Conservation (phyloP, 2,113 vertebrate species). For the Tragelaphus scriptus region DNA sequence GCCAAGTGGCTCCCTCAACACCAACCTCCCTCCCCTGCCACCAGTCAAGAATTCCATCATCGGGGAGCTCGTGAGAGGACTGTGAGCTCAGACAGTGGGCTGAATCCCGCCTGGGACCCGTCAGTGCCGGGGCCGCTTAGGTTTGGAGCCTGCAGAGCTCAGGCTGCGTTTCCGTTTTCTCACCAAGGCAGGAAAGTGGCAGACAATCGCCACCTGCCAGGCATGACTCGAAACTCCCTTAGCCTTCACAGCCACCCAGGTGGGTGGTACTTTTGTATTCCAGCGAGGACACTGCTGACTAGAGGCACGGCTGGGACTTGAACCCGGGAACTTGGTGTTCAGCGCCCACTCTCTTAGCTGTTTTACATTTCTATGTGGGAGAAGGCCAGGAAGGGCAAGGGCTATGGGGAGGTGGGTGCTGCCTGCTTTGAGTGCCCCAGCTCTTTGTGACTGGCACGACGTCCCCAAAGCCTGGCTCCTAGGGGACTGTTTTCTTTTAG, state of each 20-base stretch:
- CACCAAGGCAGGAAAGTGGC: not conserved
- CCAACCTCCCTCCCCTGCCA: rapidly evolving
- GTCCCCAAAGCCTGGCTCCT: too few relatives aligned
- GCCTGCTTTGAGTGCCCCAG: rapidly evolving
- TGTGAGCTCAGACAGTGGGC: not conserved
- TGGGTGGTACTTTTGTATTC: not conserved
- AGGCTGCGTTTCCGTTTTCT: not conserved
- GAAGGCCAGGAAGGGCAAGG: not conserved
- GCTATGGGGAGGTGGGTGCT: not conserved
- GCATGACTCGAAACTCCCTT: not conserved
- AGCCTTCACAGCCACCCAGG: too few relatives aligned
- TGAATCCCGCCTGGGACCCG: not conserved
- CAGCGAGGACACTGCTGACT: not conserved
- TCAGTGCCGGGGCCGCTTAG: not conserved
- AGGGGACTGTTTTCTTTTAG: too few relatives aligned
- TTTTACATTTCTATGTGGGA: not conserved
- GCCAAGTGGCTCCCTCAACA: not conserved
- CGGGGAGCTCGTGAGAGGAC: rapidly evolving
- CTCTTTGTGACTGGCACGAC: not conserved
- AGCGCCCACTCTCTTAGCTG: not conserved
- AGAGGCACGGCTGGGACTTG: not conserved
- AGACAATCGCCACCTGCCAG: rapidly evolving
- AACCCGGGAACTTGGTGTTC: not conserved
- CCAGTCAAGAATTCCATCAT: not conserved
- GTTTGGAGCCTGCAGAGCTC: not conserved